phyloP scores from a whole-genome alignment of 2,797 vertebrate genomes.

The Helostoma temminkii region DNA sequence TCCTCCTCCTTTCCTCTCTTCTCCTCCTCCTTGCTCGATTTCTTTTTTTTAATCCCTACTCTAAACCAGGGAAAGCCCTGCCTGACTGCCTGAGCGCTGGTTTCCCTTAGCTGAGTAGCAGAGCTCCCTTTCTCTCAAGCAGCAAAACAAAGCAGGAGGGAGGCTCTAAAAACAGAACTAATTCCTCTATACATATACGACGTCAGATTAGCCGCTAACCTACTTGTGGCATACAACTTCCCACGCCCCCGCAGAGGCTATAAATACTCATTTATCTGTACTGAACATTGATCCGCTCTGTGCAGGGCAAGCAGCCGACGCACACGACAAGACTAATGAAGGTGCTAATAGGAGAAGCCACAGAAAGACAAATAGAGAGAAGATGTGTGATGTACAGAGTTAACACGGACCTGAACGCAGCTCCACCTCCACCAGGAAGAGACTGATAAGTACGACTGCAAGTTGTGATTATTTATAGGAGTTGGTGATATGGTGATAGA shows the following conservation, averaged over 20 bases:
- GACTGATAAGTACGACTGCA: neutral
- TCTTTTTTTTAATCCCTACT: constrained; percentile 63
- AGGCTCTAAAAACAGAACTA: constrained; percentile 62
- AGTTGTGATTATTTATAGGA: neutral
- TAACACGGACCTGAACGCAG: constrained; percentile 20
- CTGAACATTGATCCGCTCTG: constrained; percentile 66
- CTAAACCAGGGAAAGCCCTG: constrained; percentile 83
- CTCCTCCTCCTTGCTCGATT: constrained; percentile 14
- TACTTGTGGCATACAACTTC: constrained; percentile 68
- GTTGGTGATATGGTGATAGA: neutral
- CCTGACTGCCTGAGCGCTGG: constrained; percentile 44
- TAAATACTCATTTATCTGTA: constrained; percentile 75
- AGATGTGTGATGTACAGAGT: constrained; percentile 5
- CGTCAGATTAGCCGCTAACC: constrained; percentile 83
- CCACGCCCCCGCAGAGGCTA: constrained; percentile 62
- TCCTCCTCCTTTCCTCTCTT: constrained; percentile 18
- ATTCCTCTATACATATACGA: constrained; percentile 61
- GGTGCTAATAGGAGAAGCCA: constrained; percentile 20
- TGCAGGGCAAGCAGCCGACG: constrained; percentile 19
- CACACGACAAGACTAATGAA: constrained; percentile 31
- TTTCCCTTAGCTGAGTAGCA: constrained; percentile 55
- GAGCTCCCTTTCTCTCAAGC: constrained; percentile 25
- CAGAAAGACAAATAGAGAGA: constrained; percentile 3
- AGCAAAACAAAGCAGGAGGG: constrained; percentile 64
- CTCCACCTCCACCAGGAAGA: constrained; percentile 11